Evolutionary conservation across 2,888 invertebrate genomes (phyloP).

Genomic region (Acronicta leporina): DNA sequence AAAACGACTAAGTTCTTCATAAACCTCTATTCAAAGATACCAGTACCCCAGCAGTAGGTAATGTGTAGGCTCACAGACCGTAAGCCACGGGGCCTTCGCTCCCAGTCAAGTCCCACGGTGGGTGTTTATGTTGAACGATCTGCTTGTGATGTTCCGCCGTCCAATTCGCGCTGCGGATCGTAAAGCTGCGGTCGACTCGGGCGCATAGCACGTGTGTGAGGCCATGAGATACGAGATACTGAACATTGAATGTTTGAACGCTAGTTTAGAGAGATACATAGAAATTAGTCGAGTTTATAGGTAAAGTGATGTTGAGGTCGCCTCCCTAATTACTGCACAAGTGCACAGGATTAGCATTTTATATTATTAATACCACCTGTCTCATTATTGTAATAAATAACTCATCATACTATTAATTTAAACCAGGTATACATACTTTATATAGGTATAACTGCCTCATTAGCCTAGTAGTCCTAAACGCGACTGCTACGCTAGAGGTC

Average conservation of each 20-base stretch:
- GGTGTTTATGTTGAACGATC: slow-evolving; percentile 61
- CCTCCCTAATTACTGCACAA: too few species aligned
- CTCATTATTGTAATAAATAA: too few species aligned
- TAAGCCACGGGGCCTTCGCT: slow-evolving; percentile 54
- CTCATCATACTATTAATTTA: too few species aligned
- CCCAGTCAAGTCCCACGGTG: slow-evolving; percentile 55
- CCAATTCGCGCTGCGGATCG: slow-evolving; percentile 75
- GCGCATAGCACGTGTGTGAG: slow-evolving; percentile 57
- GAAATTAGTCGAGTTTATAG: too few species aligned
- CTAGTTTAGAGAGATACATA: too few species aligned
- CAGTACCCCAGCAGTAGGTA: slow-evolving; percentile 5
- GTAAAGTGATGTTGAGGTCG: too few species aligned
- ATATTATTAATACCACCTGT: too few species aligned
- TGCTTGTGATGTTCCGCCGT: slow-evolving; percentile 76
- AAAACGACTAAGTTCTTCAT: slow-evolving; percentile 4
- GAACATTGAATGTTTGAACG: slow-evolving; percentile 19
- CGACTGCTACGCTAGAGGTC: too few species aligned
- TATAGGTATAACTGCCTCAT: too few species aligned
- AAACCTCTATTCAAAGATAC: slow-evolving; percentile 18
- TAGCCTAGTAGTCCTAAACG: too few species aligned
- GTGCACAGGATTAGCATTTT: too few species aligned
- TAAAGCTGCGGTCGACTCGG: slow-evolving; percentile 76
- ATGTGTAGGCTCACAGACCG: slow-evolving; percentile 37
- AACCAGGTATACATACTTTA: too few species aligned
- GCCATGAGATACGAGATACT: slow-evolving; percentile 38